Evolutionary conservation across 2,888 invertebrate genomes (phyloP), one percentile per base, ranked within the genome.

Genomic region (Peribatodes rhomboidaria): DNA sequence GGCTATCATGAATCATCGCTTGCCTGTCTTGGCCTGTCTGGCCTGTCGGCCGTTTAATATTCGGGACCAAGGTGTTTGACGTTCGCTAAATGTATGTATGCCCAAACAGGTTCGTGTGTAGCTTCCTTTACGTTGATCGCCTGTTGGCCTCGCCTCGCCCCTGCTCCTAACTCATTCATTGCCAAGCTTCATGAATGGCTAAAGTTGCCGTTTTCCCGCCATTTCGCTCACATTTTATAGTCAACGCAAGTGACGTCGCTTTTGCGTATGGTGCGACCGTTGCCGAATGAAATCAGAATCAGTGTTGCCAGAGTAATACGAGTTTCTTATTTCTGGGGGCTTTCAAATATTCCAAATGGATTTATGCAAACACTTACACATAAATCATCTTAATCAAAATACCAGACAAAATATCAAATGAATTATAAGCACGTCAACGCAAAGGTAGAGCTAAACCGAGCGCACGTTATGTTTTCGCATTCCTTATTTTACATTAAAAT

Each of bases 171-270:
- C 71, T 67, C 71, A 71, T 74, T 70, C 72, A 72, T 67, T 65
- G 61, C 66, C 55, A 61, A 67, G 67, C 70, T 74, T 70, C 68
- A 74, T 74, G 73, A 74, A 76, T 71, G 71, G 67, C 68, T 50
- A 66, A 73, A 74, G 66, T 74, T 73, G 56, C 60, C 70, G 67
- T 68, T 71, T 70, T 78, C 68, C 69, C 75, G 75, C 70, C 75
- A 74, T 80, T 81, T 69, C 58, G 75, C 75, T 72, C 74, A 78
- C 80, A 80, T 80, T 83, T 81, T 81, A 81, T 79, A 74, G 57
- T 6, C 6, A 4, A 27, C 65, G 18, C 47, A 57, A 52, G 61
- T 64, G 67, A 62, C 63, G 63, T 60, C 49, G 41, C 39, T 16
- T 41, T 27, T 13, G 3, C 53, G 53, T 39, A 57, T 41, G 49